phyloP scores from a whole-genome alignment of 2,797 vertebrate species.

The Falco rusticolus region DNA sequence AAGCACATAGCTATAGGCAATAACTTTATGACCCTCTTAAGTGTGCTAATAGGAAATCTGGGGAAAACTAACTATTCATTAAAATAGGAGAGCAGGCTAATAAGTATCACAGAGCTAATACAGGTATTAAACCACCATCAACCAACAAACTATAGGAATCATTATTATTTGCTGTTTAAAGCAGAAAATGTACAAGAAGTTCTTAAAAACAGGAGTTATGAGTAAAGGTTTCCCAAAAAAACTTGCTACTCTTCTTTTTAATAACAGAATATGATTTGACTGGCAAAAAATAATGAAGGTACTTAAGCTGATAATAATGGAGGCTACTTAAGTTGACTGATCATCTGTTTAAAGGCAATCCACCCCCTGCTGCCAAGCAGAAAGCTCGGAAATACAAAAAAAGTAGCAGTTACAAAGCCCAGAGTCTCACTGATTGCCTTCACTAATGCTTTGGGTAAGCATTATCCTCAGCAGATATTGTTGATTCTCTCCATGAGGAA shows the following conservation, averaged over 20 bases:
- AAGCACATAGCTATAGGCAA: rapidly evolving
- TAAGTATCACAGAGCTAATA: not conserved
- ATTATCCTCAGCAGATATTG: not conserved
- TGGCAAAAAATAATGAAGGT: constrained; percentile 8
- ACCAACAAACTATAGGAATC: not conserved
- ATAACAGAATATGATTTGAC: not conserved
- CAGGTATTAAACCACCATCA: not conserved
- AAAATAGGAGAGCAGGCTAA: rapidly evolving
- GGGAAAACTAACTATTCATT: not conserved
- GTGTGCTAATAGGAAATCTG: not conserved
- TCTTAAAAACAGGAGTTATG: not conserved
- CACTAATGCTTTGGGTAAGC: not conserved
- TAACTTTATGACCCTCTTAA: not conserved
- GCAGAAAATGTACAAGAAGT: not conserved
- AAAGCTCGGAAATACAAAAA: not conserved
- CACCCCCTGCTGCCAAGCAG: not conserved
- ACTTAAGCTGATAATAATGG: not conserved
- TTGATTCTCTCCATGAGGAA: not conserved
- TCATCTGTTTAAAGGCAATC: constrained; percentile 3
- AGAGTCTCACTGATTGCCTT: not conserved
- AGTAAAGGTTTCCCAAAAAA: not conserved
- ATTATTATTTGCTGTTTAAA: not conserved
- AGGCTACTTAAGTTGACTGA: constrained; percentile 13
- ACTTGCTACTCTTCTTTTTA: not conserved
- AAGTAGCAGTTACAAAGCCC: not conserved